Conservation (phyloP, 2,113 vertebrate genomes). For the Ictidomys tridecemlineatus region DNA sequence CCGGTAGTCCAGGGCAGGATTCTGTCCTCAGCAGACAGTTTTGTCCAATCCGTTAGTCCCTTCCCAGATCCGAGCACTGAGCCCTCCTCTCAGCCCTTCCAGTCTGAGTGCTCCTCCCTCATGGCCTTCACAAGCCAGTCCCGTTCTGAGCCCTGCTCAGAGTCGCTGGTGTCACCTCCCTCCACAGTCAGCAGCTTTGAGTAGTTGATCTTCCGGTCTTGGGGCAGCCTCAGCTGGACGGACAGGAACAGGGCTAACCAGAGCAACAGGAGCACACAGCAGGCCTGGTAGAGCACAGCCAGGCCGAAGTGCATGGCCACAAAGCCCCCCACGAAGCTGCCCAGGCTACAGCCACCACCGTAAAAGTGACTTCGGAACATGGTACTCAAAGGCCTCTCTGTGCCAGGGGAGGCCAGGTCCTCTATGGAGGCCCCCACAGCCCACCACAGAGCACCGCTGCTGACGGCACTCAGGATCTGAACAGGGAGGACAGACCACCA, state of each 20-base stretch:
- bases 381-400: slow-evolving; percentile 87
- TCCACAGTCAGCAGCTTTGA: slow-evolving; percentile 91
- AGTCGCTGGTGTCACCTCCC: slow-evolving; percentile 91
- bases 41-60: neutral
- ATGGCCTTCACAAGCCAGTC: slow-evolving; percentile 95
- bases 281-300: slow-evolving; percentile 86
- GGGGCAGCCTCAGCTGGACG: slow-evolving; percentile 89
- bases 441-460: slow-evolving; percentile 91
- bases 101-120: slow-evolving; percentile 86
- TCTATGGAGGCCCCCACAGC: slow-evolving; percentile 84
- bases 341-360: slow-evolving; percentile 87
- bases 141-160: slow-evolving; percentile 90
- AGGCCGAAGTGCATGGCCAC: slow-evolving; percentile 86
- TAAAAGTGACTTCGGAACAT: slow-evolving; percentile 87
- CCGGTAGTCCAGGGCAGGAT: neutral
- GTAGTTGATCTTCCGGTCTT: slow-evolving; percentile 92
- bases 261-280: slow-evolving; percentile 81
- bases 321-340: slow-evolving; percentile 91
- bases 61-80: neutral
- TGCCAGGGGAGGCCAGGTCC: slow-evolving; percentile 89
- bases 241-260: slow-evolving; percentile 89
- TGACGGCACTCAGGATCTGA: slow-evolving; percentile 89
- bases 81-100: slow-evolving; percentile 33
- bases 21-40: neutral
- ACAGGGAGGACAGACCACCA: slow-evolving; percentile 89